Evolutionary conservation across 1,140 invertebrate species (phyloP), one percentile per base, ranked within the genome.

Genomic region (Eupristina koningsbergeri): DNA sequence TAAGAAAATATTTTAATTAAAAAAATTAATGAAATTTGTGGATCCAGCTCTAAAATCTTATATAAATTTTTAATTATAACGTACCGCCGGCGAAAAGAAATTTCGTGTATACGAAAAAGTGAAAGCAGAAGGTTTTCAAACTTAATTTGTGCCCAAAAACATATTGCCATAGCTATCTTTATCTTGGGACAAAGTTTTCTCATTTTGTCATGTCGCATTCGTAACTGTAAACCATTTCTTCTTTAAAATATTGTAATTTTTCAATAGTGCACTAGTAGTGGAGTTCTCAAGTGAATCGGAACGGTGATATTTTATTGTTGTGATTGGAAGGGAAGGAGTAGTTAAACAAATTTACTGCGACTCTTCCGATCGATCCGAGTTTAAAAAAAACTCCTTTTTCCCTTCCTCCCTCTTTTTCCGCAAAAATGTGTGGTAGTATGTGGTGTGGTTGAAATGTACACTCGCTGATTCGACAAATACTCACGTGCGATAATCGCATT

Each of bases 401-500:
- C 19, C 36, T 15, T 3, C 36, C 7, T 8, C 9, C 64, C 29
- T n/a, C n/a, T n/a, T n/a, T n/a, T n/a, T n/a, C n/a, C 0, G 61
- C 8, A 39, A 58, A 61, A 15, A 61, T 15, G 1, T 17, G 47
- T 61, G 17, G 50, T n/a, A 61, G 58, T 77, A 77, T 58, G 31
- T n/a, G 41, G 45, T 15, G n/a, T 39, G 29, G 73, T 47, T 50
- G 74, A 76, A 47, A 58, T 15, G 47, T 53, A 31, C 50, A 13
- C 31, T 47, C 13, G 13, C 0, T 29, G 19, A 5, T 36, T 2
- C 34, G 5, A 17, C 81, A 83, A 83, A 83, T 47, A 78, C 13
- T 36, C 78, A 26, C 84, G 67, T 53, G 69, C 74, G 77, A 77
- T 85, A 85, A 85, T 85, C 85, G 69, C 85, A 84, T 86, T 84